Evolutionary conservation across 2,888 invertebrate genomes (phyloP).

Genomic region (Latrodectus hesperus): DNA sequence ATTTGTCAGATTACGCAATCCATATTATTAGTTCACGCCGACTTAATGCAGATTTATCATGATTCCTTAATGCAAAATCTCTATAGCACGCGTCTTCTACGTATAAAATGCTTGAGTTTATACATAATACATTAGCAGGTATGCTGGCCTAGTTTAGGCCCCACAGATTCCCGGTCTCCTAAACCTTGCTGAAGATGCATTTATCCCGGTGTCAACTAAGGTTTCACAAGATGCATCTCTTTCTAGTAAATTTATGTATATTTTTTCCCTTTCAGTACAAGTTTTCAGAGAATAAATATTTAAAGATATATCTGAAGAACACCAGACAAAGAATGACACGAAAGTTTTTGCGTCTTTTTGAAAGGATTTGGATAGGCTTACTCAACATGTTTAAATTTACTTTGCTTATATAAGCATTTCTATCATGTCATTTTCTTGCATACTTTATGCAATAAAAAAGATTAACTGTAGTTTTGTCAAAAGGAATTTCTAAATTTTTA

Average conservation of each 20-base stretch:
- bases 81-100: neutral
- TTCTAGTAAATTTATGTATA: neutral
- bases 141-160: neutral
- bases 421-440: too few species aligned
- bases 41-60: too few species aligned
- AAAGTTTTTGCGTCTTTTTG: neutral
- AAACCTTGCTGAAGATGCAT: neutral
- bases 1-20: too few species aligned
- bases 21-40: too few species aligned
- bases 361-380: too few species aligned
- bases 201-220: conserved; percentile 20
- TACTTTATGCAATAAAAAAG: too few species aligned
- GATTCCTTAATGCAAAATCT: too few species aligned
- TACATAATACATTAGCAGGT: conserved; percentile 33
- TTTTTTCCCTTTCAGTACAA: neutral
- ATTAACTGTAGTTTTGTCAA: too few species aligned
- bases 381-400: too few species aligned
- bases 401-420: too few species aligned
- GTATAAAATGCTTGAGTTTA: conserved; percentile 16
- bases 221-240: conserved; percentile 10
- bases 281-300: conserved; percentile 30
- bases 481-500: too few species aligned
- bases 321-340: neutral
- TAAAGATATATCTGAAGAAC: conserved; percentile 14
- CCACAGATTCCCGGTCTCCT: neutral